Evolutionary conservation across 2,113 vertebrate genomes (phyloP).

Genomic region (Nibea albiflora): DNA sequence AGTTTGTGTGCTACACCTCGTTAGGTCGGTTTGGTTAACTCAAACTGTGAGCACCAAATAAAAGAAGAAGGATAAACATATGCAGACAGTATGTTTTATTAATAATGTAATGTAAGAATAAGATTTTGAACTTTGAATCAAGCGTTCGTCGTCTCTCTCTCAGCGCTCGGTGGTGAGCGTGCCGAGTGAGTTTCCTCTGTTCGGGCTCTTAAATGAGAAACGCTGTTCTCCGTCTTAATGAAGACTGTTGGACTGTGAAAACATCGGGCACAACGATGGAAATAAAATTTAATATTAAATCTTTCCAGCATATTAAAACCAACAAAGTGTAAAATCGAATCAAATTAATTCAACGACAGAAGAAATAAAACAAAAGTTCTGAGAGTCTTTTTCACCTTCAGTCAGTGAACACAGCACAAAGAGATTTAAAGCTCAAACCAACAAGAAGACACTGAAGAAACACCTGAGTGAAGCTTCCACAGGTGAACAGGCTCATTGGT

Average conservation of each 20-base stretch:
- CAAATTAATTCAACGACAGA: neutral
- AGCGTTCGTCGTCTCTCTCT: neutral
- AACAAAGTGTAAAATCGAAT: neutral
- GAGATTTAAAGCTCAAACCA: no score
- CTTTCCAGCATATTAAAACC: neutral
- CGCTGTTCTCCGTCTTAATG: neutral
- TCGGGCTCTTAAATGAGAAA: neutral
- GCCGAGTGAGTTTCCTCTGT: slow-evolving; percentile 33
- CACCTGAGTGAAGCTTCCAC: no score
- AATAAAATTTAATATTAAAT: neutral
- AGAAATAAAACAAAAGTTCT: neutral
- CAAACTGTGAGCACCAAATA: no score
- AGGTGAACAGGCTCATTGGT: no score
- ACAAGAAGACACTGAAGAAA: no score
- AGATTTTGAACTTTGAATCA: neutral
- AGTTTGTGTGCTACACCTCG: no score
- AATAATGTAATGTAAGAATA: neutral
- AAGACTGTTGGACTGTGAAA: neutral
- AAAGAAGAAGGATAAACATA: no score
- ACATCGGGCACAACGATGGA: no score
- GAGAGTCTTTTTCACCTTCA: no score
- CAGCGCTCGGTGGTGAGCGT: slow-evolving; percentile 62
- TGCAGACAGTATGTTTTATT: no score
- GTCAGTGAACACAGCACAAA: no score
- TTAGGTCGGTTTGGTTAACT: no score